These are phyloP conservation scores for Luffia ferchaultella DNA, from an alignment of 2,888 invertebrate species.

Conservation along the genomic window DNA sequence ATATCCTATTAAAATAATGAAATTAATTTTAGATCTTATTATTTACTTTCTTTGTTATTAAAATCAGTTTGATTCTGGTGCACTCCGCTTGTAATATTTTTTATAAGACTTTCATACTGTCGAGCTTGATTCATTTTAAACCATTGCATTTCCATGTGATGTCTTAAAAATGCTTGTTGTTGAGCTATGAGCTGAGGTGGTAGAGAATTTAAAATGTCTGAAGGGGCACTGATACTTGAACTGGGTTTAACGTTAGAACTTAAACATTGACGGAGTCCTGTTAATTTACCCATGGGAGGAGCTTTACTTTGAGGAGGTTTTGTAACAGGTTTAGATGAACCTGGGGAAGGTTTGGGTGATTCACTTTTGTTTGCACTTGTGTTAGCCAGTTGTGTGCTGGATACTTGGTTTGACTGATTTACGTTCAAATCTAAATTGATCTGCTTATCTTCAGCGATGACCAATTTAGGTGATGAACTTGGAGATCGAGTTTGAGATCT, in stretches of 20 bases:
- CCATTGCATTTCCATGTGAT: constrained; percentile 52
- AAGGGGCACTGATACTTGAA: constrained; percentile 28
- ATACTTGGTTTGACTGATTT: constrained; percentile 50
- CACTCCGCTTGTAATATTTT: constrained; percentile 46
- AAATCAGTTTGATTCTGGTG: constrained; percentile 47
- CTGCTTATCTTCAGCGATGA: constrained; percentile 60
- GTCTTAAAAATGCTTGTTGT: constrained; percentile 26
- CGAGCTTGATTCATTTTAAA: constrained; percentile 36
- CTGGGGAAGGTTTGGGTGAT: constrained; percentile 33
- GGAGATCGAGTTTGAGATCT: constrained; percentile 57
- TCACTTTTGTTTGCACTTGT: constrained; percentile 35
- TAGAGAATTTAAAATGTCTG: constrained; percentile 30
- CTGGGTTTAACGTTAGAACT: constrained; percentile 31
- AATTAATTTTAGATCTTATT: constrained; percentile 1
- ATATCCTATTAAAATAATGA: no score
- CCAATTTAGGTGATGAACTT: constrained; percentile 58
- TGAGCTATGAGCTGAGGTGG: constrained; percentile 26
- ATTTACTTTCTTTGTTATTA: constrained; percentile 40
- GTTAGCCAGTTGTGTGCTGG: constrained; percentile 43
- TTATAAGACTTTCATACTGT: constrained; percentile 40
- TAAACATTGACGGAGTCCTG: constrained; percentile 37
- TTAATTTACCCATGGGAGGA: constrained; percentile 29
- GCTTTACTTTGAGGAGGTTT: constrained; percentile 39
- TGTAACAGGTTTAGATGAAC: constrained; percentile 36
- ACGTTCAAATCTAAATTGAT: constrained; percentile 26